These are phyloP conservation scores for Diadema setosum DNA, from an alignment of 35 echinoderm and acorn worm species.

Conservation along the genomic window DNA sequence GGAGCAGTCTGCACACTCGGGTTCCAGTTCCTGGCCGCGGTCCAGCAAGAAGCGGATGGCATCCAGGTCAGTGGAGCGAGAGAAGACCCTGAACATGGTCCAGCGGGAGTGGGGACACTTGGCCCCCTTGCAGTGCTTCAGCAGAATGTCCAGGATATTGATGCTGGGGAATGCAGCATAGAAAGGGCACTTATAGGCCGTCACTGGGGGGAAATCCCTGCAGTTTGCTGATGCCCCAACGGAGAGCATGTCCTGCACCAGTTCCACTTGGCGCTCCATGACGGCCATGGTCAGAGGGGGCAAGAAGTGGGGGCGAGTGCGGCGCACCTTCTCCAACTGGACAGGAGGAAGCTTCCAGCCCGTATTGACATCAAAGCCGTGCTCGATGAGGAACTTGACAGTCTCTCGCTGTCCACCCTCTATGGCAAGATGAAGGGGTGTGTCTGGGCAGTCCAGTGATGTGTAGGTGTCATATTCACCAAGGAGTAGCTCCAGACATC, in stretches of 20 bases:
- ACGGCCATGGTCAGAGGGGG: not conserved
- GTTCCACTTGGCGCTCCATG: not conserved
- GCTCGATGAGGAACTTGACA: conserved; percentile 18
- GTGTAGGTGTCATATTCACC: not conserved
- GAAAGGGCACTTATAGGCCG: not conserved
- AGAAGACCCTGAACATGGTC: conserved; percentile 24
- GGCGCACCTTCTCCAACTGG: not conserved
- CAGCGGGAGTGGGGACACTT: not conserved
- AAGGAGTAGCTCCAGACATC: conserved; percentile 4
- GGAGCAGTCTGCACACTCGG: not conserved
- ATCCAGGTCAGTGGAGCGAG: not conserved
- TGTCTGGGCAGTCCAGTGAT: not conserved
- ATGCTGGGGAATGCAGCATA: not conserved
- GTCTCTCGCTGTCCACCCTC: not conserved
- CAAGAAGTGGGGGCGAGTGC: not conserved
- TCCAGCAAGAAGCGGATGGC: not conserved
- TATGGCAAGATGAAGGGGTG: conserved; percentile 38
- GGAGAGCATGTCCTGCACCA: not conserved
- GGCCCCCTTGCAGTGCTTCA: conserved; percentile 9
- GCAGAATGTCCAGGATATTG: not conserved
- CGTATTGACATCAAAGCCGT: conserved; percentile 37
- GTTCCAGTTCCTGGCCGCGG: not conserved
- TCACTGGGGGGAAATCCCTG: not conserved
- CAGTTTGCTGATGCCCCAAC: not conserved
- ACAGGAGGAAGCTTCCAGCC: not conserved